These are phyloP conservation scores for Percopsis transmontana DNA, from an alignment of 2,113 vertebrate genomes.

Conservation along the genomic window DNA sequence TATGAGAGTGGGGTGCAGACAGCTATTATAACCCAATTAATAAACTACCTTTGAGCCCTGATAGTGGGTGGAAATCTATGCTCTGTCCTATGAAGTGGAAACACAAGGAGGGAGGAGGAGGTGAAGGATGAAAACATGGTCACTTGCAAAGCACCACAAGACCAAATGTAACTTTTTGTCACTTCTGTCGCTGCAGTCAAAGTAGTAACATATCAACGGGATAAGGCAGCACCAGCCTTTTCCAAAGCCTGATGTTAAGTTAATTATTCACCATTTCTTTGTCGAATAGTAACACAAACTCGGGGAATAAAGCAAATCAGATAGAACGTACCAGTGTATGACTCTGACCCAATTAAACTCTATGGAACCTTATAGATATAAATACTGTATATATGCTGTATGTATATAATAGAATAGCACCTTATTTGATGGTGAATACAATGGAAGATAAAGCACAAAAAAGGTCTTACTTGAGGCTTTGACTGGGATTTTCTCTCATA, in stretches of 20 bases:
- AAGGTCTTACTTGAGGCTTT: too few relatives aligned
- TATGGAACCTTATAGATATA: too few relatives aligned
- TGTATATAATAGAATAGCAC: too few relatives aligned
- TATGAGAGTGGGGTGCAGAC: slow-evolving; percentile 72
- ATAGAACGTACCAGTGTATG: neutral
- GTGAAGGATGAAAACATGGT: neutral
- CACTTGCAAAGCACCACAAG: neutral
- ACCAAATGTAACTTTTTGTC: neutral
- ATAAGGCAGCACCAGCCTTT: too few relatives aligned
- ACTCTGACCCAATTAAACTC: neutral
- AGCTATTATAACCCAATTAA: slow-evolving; percentile 81
- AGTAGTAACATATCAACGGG: too few relatives aligned
- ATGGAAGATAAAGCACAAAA: too few relatives aligned
- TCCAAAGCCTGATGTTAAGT: neutral
- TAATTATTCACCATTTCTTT: neutral
- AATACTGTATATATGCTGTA: too few relatives aligned
- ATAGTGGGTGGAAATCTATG: slow-evolving; percentile 18
- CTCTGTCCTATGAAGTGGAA: slow-evolving; percentile 6
- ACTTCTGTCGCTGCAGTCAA: neutral
- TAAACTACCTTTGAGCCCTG: slow-evolving; percentile 50
- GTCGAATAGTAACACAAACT: neutral
- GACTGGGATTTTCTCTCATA: neutral
- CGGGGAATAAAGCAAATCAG: neutral
- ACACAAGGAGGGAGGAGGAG: slow-evolving; percentile 2
- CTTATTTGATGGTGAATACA: too few relatives aligned